Evolutionary conservation across 2,113 vertebrate genomes (phyloP).

Genomic region (Parus major): DNA sequence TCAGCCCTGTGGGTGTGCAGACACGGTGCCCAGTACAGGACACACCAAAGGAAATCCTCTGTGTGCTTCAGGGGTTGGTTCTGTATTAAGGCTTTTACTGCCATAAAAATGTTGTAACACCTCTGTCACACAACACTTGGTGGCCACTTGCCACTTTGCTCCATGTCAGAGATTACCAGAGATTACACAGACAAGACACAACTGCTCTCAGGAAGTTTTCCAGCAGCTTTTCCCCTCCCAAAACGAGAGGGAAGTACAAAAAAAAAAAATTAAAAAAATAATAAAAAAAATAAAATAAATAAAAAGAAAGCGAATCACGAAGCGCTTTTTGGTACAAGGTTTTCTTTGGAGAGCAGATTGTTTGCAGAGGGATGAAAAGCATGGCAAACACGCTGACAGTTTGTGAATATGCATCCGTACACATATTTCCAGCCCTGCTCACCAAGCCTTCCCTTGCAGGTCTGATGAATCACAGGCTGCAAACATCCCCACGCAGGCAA

Average conservation of each 20-base stretch:
- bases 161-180: rapidly evolving
- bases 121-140: neutral
- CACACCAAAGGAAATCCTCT: neutral
- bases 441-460: neutral
- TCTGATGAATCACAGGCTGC: slow-evolving; percentile 28
- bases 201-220: neutral
- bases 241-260: neutral
- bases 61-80: neutral
- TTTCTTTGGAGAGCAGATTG: neutral
- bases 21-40: neutral
- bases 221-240: neutral
- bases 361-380: neutral
- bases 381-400: neutral
- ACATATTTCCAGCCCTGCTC: slow-evolving; percentile 15
- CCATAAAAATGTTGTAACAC: neutral
- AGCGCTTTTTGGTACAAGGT: neutral
- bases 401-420: neutral
- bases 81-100: neutral
- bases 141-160: neutral
- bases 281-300: neutral
- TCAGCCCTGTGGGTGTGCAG: neutral
- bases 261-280: neutral
- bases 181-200: no score
- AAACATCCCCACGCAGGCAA: slow-evolving; percentile 1
- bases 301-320: neutral